These are phyloP conservation scores for Actinopyga echinites DNA, from an alignment of 53 echinoderm and acorn worm genomes.

Conservation along the genomic window DNA sequence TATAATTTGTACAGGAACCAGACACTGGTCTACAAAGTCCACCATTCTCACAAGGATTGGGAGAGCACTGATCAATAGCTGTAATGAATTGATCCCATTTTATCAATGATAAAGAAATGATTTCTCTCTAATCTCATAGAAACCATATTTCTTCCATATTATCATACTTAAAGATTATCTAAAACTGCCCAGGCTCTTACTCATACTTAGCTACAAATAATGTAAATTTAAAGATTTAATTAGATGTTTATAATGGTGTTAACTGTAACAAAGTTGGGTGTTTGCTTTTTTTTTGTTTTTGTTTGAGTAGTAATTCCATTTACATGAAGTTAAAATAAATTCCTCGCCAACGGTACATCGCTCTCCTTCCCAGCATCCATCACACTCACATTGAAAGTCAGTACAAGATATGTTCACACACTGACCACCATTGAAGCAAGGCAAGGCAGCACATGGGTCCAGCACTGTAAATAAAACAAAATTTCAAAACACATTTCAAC, in stretches of 20 bases:
- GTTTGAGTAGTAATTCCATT: not conserved
- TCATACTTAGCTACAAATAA: too few species aligned
- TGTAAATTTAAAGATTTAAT: too few species aligned
- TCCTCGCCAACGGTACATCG: constrained; percentile 64
- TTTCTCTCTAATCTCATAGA: too few species aligned
- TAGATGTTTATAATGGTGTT: too few species aligned
- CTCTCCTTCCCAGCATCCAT: constrained; percentile 65
- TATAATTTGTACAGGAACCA: constrained; percentile 62
- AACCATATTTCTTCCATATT: too few species aligned
- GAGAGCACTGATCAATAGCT: constrained; percentile 76
- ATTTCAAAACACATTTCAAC: too few species aligned
- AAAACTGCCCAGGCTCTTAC: too few species aligned
- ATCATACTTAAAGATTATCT: too few species aligned
- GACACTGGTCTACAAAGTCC: constrained; percentile 59
- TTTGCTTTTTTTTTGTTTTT: too few species aligned
- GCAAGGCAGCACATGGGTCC: constrained; percentile 69
- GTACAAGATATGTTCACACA: constrained; percentile 64
- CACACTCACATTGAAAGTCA: constrained; percentile 63
- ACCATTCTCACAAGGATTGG: constrained; percentile 85
- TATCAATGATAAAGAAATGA: too few species aligned
- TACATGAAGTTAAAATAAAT: too few species aligned
- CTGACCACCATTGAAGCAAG: constrained; percentile 72
- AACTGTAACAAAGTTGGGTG: too few species aligned
- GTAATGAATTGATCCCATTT: not conserved
- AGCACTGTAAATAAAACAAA: constrained; percentile 49